Percentiles rank a stretch among this genome's conserved stretches.
These are phyloP conservation scores for Clistopyga incitator DNA, from an alignment of 2,888 invertebrate species.

Conservation along the genomic window DNA sequence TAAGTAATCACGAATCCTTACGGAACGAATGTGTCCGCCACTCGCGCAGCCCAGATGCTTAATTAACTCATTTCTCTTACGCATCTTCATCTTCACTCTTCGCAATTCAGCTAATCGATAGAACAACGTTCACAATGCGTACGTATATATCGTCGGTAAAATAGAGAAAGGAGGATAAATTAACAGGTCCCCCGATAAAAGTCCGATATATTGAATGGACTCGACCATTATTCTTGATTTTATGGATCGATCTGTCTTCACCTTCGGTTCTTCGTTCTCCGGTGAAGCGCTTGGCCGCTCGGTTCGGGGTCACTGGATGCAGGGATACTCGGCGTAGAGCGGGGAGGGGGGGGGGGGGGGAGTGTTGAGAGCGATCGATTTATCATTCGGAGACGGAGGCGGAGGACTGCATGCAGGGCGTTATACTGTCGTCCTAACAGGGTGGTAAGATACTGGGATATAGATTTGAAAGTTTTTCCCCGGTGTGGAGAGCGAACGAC, in stretches of 20 bases:
- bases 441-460: constrained; percentile 62
- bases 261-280: constrained; percentile 14
- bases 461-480: constrained; percentile 67
- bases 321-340: constrained; percentile 44
- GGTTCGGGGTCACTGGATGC: constrained; percentile 63
- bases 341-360: constrained; percentile 10
- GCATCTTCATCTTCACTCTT: not conserved
- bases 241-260: constrained; percentile 64
- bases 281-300: constrained; percentile 9
- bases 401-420: constrained; percentile 61
- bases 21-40: not conserved
- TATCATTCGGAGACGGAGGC: constrained; percentile 65
- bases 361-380: constrained; percentile 69
- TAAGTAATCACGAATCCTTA: not conserved
- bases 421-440: constrained; percentile 62
- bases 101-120: too few relatives aligned
- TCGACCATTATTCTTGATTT: constrained; percentile 64
- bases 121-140: too few relatives aligned
- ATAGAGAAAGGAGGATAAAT: constrained; percentile 26
- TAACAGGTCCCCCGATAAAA: constrained; percentile 52
- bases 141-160: not conserved
- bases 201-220: constrained; percentile 51
- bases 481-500: constrained; percentile 27
- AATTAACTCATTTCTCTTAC: not conserved
- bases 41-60: not conserved